A percentile compares a stretch with the other conserved stretches of the same genome.
Conservation (phyloP, 2,797 vertebrate species). For the Centropyge bicolor region DNA sequence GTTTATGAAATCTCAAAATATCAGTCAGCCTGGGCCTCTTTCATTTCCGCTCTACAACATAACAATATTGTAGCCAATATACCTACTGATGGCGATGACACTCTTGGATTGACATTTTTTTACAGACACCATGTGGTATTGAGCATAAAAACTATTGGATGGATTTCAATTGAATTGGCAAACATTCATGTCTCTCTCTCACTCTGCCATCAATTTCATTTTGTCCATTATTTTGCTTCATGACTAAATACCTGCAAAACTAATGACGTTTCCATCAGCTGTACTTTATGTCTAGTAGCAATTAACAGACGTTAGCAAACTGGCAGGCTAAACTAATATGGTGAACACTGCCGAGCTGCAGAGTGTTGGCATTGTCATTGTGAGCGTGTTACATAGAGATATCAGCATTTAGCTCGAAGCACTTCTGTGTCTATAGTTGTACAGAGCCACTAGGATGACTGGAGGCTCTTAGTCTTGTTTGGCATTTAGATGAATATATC, state of each 20-base stretch:
- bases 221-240: not conserved
- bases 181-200: not conserved
- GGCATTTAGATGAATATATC: not conserved
- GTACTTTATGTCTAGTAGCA: not conserved
- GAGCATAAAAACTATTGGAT: not conserved
- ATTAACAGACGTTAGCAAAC: not conserved
- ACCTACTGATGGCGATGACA: not conserved
- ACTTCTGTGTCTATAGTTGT: not conserved
- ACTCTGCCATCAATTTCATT: not conserved
- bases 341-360: not conserved
- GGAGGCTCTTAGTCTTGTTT: not conserved
- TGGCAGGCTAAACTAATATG: not conserved
- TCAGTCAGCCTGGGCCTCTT: constrained; percentile 33
- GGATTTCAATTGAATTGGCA: not conserved
- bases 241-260: not conserved
- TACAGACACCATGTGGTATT: not conserved
- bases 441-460: not conserved
- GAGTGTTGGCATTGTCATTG: not conserved
- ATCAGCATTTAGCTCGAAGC: not conserved
- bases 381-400: not conserved
- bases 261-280: not conserved
- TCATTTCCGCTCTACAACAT: constrained; percentile 57
- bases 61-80: constrained; percentile 5
- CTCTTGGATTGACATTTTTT: not conserved
- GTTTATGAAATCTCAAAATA: constrained; percentile 42